A percentile compares a stretch with the other conserved stretches of the same genome.
Conservation (phyloP, 2,797 vertebrate genomes). For the Otus scops region DNA sequence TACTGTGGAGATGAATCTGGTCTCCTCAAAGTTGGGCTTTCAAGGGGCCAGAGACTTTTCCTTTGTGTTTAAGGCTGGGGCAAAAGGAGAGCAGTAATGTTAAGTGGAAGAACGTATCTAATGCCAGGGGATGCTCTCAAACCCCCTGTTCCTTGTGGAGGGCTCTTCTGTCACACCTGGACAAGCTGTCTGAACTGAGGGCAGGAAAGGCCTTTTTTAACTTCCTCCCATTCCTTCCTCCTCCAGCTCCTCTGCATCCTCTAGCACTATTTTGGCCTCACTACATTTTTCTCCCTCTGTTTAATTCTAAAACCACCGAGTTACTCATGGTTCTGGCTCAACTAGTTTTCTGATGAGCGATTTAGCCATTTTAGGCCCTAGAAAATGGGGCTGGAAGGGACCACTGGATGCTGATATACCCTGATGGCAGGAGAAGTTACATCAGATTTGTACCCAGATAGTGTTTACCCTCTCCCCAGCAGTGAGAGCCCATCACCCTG, state of each 20-base stretch:
- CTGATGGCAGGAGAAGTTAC: not conserved
- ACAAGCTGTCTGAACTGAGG: not conserved
- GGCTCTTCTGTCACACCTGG: not conserved
- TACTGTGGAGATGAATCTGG: not conserved
- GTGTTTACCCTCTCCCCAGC: not conserved
- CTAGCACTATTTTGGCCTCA: not conserved
- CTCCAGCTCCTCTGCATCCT: not conserved
- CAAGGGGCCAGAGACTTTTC: not conserved
- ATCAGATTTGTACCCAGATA: not conserved
- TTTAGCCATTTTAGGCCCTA: not conserved
- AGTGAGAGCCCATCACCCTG: not conserved
- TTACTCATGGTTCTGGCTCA: not conserved
- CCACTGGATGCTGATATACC: rapidly evolving
- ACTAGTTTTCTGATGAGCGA: not conserved
- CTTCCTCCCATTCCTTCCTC: not conserved
- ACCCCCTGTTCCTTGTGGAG: not conserved
- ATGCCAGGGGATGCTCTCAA: not conserved
- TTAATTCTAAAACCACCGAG: not conserved
- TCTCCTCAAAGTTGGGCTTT: not conserved
- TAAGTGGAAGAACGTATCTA: not conserved
- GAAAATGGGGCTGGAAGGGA: not conserved
- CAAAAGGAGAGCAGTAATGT: not conserved
- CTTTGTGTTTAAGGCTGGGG: not conserved
- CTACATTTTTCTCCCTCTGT: not conserved
- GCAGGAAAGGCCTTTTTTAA: not conserved